Percentiles rank a stretch among this genome's conserved stretches.
Conservation (phyloP, 2,797 vertebrate species). For the Sebastes steindachneri region DNA sequence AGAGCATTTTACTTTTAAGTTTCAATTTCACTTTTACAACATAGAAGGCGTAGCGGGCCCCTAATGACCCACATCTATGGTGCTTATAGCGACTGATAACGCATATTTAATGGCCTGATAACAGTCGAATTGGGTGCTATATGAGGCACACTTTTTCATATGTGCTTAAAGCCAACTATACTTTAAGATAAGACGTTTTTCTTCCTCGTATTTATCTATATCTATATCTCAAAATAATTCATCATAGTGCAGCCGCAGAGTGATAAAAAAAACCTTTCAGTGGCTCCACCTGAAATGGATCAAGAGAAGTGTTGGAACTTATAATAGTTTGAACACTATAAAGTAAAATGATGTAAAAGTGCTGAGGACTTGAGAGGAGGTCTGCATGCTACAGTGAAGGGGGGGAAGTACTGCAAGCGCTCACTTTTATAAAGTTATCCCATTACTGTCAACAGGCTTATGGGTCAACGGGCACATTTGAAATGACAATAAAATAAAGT, state of each 20-base stretch:
- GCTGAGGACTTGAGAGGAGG: background rate
- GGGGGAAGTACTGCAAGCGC: background rate
- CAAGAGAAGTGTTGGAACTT: background rate
- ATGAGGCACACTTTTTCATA: background rate
- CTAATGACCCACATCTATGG: no score
- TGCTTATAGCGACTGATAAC: no score
- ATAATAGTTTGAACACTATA: background rate
- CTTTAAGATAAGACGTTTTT: background rate
- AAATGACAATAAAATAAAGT: conserved; percentile 11
- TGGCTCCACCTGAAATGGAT: background rate
- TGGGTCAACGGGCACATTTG: background rate
- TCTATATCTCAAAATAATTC: background rate
- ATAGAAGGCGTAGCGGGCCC: accelerated
- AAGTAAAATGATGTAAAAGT: background rate
- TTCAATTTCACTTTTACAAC: no score
- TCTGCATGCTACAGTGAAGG: background rate
- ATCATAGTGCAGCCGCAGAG: background rate
- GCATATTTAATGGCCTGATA: no score
- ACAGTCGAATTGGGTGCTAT: background rate
- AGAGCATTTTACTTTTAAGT: accelerated
- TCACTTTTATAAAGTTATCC: background rate
- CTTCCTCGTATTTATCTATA: background rate
- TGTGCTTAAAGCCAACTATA: background rate
- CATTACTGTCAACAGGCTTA: background rate
- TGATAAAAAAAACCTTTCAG: background rate